These are phyloP conservation scores for Megastigmus dorsalis DNA, from an alignment of 2,888 invertebrate genomes.

Conservation along the genomic window DNA sequence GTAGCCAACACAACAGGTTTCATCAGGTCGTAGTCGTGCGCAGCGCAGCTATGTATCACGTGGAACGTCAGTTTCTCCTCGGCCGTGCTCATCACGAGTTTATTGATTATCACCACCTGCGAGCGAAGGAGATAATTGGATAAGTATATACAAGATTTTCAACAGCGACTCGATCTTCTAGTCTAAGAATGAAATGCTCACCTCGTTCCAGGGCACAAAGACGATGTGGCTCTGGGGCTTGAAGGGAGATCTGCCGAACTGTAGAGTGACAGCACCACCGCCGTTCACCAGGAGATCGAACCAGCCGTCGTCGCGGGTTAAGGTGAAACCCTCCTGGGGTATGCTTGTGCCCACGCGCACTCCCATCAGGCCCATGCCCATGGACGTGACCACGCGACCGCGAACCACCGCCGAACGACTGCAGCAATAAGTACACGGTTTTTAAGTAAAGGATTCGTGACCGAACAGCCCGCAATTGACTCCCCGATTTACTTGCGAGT, in stretches of 20 bases:
- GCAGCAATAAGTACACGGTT: slow-evolving; percentile 58
- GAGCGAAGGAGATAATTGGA: slow-evolving; percentile 32
- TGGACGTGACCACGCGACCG: slow-evolving; percentile 92
- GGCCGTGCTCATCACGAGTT: slow-evolving; percentile 86
- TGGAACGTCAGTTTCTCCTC: slow-evolving; percentile 84
- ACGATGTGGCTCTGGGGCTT: slow-evolving; percentile 91
- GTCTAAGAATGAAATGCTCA: slow-evolving; percentile 62
- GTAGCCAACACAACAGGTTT: slow-evolving; percentile 94
- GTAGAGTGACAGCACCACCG: slow-evolving; percentile 96
- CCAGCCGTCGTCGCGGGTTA: slow-evolving; percentile 94
- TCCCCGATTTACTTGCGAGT: slow-evolving; percentile 2
- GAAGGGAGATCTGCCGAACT: slow-evolving; percentile 94
- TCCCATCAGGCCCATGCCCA: slow-evolving; percentile 95
- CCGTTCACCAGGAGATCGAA: slow-evolving; percentile 99
- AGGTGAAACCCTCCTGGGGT: slow-evolving; percentile 96
- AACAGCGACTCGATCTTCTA: background rate
- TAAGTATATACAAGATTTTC: background rate
- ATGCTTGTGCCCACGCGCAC: slow-evolving; percentile 96
- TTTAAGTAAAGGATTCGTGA: background rate
- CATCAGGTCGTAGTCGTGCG: slow-evolving; percentile 94
- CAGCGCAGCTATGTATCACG: slow-evolving; percentile 86
- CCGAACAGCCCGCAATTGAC: background rate
- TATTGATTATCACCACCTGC: slow-evolving; percentile 93
- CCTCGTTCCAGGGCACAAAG: slow-evolving; percentile 97
- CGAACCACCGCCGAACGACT: slow-evolving; percentile 98